Evolutionary conservation across 2,797 vertebrate genomes (phyloP).

Genomic region (Myoxocephalus aenaeus): DNA sequence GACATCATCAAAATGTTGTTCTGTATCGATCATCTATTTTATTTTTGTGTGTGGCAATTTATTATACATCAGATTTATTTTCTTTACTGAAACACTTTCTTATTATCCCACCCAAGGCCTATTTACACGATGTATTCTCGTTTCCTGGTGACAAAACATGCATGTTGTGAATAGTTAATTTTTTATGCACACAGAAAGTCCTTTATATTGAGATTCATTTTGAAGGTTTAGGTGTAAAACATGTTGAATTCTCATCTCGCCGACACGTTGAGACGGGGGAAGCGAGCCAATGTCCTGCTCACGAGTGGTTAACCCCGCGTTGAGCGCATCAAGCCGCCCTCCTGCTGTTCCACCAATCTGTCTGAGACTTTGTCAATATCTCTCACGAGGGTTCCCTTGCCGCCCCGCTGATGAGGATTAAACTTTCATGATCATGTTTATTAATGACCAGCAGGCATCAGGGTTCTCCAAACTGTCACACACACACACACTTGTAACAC

Average conservation of each 20-base stretch:
- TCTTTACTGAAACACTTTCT: not conserved
- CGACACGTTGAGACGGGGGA: conserved; percentile 1
- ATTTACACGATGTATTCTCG: not conserved
- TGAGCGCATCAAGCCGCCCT: conserved; percentile 35
- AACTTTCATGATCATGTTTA: conserved; percentile 87
- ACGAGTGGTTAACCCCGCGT: conserved; percentile 41
- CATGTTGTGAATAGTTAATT: conserved; percentile 2
- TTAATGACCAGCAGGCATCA: conserved; percentile 82
- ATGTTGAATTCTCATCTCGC: not conserved
- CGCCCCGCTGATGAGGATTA: conserved; percentile 75
- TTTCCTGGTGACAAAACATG: too few species aligned
- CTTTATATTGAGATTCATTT: not conserved
- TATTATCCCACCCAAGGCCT: not conserved
- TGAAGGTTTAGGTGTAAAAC: not conserved
- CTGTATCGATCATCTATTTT: too few species aligned
- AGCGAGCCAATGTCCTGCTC: conserved; percentile 22
- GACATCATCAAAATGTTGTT: not conserved
- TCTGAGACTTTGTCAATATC: conserved; percentile 62
- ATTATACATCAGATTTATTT: not conserved
- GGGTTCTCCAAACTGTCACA: conserved; percentile 63
- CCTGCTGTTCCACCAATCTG: conserved; percentile 71
- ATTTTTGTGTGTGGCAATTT: not conserved
- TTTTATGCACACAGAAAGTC: not conserved
- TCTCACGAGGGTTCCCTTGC: conserved; percentile 66
- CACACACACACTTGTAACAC: not conserved